Evolutionary conservation across 2,888 invertebrate genomes (phyloP), one percentile per base, ranked within the genome.

Genomic region (Drosophila subsilvestris): DNA sequence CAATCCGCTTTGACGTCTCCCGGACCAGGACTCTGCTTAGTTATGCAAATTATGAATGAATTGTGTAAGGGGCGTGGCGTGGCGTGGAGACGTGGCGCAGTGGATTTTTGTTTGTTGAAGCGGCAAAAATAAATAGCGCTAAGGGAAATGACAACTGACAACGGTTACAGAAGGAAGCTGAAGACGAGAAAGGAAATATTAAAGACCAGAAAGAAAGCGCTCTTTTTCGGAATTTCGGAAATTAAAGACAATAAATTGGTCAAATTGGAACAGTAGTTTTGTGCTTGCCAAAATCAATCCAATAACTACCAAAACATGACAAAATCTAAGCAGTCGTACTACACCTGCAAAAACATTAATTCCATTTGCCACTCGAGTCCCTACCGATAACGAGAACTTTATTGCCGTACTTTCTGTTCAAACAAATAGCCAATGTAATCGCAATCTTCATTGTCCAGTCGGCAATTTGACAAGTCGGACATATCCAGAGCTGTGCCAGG

Each of bases 11-110:
- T 80, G 84, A 80, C 67, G 67, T 68, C 83, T 80, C 71, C 63
- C 51, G 61, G 66, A 66, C n/a, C 14, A 62, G 67, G 58, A 59
- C 68, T 51, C 68, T 78, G 74, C 86, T 83, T 83, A 72, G 62
- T 78, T 84, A 88, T 88, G 86, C 76, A 83, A 88, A 83, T 88
- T 78, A 78, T 88, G 83, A 79, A 80, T 80, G 73, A 57, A 32
- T 42, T 44, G 42, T 12, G 53, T 54, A 25, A 25, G 32, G 17
- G 56, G 8, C 50, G 44, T 49, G 56, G 20, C 42, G 29, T 14
- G 50, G 37, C 37, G 22, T 10, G 29, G 10, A 10, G 29, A 3
- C 10, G 22, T n/a, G 25, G 48, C 32, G 53, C 63, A 73, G 60
- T 63, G 78, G 72, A 62, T 73, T 74, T 7, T 78, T 78, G 86